Evolutionary conservation across 2,888 invertebrate species (phyloP), one percentile per base, ranked within the genome.

Genomic region (Galerucella nymphaeae): DNA sequence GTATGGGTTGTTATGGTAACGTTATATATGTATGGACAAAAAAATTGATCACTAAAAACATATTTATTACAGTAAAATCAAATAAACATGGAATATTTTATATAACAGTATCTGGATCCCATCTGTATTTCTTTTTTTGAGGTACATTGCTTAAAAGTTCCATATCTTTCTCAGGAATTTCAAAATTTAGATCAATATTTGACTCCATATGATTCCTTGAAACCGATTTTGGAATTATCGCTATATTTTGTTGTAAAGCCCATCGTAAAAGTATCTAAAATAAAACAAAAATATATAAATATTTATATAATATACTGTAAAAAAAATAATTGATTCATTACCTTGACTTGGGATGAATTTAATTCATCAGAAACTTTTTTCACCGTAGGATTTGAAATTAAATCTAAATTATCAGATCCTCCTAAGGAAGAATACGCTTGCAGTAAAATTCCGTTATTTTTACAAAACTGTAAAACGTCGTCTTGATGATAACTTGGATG

Each of bases 381-480:
- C 1, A 96, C 90, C 2, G 85, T 84, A 0, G 90, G 85, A 81
- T 94, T 90, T 14, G 87, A 83, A 10, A 93, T 81, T 48, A 95
- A 86, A 30, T 82, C 84, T 57, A n/a, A 8, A 73, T 88, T 88
- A 41, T 86, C 84, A 9, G 88, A 86, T 2, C 92, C 91, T 11
- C 94, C 95, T 38, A 95, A 87, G 0, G 94, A 93, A 20, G 93
- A 92, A 84, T 95, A 95, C 0, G 95, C 95, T 87, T 96, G 94
- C 18, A 95, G 84, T 48, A 91, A 87, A 70, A 96, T 94, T 1
- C 89, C 89, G 76, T 93, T 87, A 23, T 89, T 83, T 30, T 87
- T 86, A 82, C 95, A 95, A 78, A 89, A 91, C 5, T 90, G 83
- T 8, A 91, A 85, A 38, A 96, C 84, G 38, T 91, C 90, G 0